phyloP scores from a whole-genome alignment of 2,888 invertebrate genomes.

The Drosophila nr. medialis region DNA sequence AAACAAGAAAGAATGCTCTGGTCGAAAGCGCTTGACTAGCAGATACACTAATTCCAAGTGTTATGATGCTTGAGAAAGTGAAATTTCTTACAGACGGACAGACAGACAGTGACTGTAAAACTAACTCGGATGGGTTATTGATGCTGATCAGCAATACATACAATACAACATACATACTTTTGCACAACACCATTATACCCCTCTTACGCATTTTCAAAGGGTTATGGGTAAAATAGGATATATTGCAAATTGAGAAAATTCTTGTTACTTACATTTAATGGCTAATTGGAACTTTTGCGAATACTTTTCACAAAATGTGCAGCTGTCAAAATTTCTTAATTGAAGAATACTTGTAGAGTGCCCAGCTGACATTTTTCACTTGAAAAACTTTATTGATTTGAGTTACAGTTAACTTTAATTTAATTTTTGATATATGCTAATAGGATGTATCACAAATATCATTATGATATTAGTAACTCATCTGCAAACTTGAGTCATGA shows the following conservation, averaged over 20 bases:
- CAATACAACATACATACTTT: slow-evolving; percentile 9
- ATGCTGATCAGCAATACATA: background rate
- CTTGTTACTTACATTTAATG: too few species aligned
- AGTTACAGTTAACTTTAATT: slow-evolving; percentile 46
- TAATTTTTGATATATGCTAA: slow-evolving; percentile 17
- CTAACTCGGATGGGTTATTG: background rate
- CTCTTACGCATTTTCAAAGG: background rate
- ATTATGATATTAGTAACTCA: slow-evolving; percentile 78
- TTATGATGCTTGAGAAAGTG: background rate
- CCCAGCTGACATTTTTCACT: slow-evolving; percentile 32
- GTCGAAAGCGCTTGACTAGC: background rate
- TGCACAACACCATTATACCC: background rate
- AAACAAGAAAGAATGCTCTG: background rate
- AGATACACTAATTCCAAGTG: background rate
- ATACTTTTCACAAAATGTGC: slow-evolving; percentile 36
- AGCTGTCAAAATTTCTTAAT: slow-evolving; percentile 57
- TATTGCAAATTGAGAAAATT: background rate
- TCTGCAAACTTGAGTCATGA: slow-evolving; percentile 53
- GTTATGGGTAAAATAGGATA: background rate
- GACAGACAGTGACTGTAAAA: background rate
- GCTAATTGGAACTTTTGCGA: slow-evolving; percentile 47
- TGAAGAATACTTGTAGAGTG: slow-evolving; percentile 43
- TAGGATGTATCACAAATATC: slow-evolving; percentile 58
- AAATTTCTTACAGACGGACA: background rate
- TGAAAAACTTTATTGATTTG: slow-evolving; percentile 38